Percentiles rank a stretch among this genome's conserved stretches.
phyloP scores from a whole-genome alignment of 2,113 vertebrate species.

The Nyctibius bracteatus region DNA sequence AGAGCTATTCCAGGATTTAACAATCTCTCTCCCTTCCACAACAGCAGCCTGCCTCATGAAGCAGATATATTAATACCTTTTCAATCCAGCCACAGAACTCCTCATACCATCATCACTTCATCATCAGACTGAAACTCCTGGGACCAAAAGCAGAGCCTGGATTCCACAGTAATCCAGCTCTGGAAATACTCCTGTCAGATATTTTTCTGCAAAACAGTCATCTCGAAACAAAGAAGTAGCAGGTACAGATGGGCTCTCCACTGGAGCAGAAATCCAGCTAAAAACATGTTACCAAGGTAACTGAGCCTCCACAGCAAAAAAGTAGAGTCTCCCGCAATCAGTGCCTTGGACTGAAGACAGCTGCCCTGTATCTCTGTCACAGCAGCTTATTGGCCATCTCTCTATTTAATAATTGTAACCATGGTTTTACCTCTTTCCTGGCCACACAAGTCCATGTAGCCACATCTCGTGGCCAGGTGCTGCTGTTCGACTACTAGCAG shows the following conservation, averaged over 20 bases:
- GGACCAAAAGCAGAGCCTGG: not conserved
- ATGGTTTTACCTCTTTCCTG: not conserved
- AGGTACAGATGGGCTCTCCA: slow-evolving; percentile 44
- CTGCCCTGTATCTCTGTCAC: not conserved
- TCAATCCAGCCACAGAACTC: not conserved
- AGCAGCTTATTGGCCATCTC: not conserved
- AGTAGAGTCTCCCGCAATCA: not conserved
- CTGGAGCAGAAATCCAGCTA: slow-evolving; percentile 7
- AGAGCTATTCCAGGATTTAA: not conserved
- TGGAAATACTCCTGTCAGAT: not conserved
- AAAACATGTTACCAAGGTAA: slow-evolving; percentile 67
- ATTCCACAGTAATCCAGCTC: not conserved
- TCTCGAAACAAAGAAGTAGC: slow-evolving; percentile 28
- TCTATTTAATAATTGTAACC: not conserved
- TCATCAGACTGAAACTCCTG: not conserved
- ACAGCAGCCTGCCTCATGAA: not conserved
- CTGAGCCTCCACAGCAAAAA: slow-evolving; percentile 33
- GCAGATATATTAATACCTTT: not conserved
- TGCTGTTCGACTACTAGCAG: not conserved
- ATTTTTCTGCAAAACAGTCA: not conserved
- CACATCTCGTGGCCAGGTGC: not conserved
- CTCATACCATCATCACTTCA: not conserved
- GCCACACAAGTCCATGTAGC: not conserved
- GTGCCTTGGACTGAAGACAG: slow-evolving; percentile 9
- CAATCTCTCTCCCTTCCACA: not conserved